Evolutionary conservation across 2,888 invertebrate genomes (phyloP), one percentile per base, ranked within the genome.

Genomic region (Acutogordius australiensis): DNA sequence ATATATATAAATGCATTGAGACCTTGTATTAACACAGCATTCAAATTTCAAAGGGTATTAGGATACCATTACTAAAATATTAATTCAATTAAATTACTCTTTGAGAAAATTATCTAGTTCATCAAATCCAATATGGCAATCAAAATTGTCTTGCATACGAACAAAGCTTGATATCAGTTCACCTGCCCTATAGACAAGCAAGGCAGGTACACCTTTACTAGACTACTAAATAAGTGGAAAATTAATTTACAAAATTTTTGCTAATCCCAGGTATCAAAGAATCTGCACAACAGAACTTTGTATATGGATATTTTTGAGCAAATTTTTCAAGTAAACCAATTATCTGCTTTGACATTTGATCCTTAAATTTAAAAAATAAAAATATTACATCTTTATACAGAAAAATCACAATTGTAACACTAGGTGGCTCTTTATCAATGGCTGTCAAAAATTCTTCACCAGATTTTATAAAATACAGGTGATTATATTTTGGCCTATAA

Each of bases 21-120:
- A n/a, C n/a, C n/a, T n/a, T n/a, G n/a, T n/a, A n/a, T n/a, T n/a
- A n/a, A n/a, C n/a, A n/a, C n/a, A n/a, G n/a, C n/a, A n/a, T n/a
- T n/a, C n/a, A n/a, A n/a, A 18, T 37, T 37, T 37, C 37, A 37
- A 13, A 18, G 18, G 37, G 8, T 37, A 18, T 13, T 37, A 37
- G 18, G 8, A 37, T 37, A 8, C 37, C 37, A 37, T 37, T 37
- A 37, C 37, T 37, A 37, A 37, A 37, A 13, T 37, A 13, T 37
- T 13, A 21, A 51, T n/a, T 51, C 51, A 23, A 51, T 21, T n/a
- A 23, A 51, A n/a, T 51, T 51, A 51, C 51, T 51, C 51, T 51
- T 51, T 51, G 4, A 51, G 23, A 51, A 51, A 51, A n/a, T 51
- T 13, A n/a, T 51, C 51, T 4, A 51, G 23, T n/a, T 51, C 51